Evolutionary conservation across 2,113 vertebrate genomes (phyloP).

Genomic region (Rhodinocichla rosea): DNA sequence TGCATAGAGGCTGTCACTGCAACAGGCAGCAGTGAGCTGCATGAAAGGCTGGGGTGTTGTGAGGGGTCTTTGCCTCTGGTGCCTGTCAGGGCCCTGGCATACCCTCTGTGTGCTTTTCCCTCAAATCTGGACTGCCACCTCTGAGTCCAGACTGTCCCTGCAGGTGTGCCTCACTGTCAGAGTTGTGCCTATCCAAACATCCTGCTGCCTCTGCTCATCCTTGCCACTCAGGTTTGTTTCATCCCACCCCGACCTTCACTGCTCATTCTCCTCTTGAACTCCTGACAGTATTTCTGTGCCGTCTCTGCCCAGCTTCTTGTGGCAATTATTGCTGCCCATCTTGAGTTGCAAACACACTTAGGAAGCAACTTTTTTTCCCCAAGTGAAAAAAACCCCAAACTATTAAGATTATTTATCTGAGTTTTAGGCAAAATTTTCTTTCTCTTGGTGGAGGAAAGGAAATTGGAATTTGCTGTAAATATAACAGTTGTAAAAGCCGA

Average conservation of each 20-base stretch:
- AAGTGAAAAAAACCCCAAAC: background rate
- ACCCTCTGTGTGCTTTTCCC: background rate
- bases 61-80: background rate
- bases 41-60: background rate
- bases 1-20: background rate
- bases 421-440: background rate
- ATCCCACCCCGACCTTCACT: background rate
- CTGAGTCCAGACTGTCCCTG: background rate
- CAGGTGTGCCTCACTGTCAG: background rate
- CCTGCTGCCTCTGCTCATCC: background rate
- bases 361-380: background rate
- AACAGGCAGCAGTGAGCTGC: background rate
- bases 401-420: background rate
- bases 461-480: background rate
- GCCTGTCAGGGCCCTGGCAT: background rate
- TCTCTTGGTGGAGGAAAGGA: background rate
- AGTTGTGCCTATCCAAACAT: background rate
- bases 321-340: background rate
- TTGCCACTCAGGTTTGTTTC: background rate
- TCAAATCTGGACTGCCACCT: background rate
- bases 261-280: background rate
- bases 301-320: fast-evolving
- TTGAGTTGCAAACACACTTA: background rate
- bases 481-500: background rate
- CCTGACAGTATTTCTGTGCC: background rate